These are phyloP conservation scores for Rhabdornis inornatus DNA, from an alignment of 2,113 vertebrate genomes.

Conservation along the genomic window DNA sequence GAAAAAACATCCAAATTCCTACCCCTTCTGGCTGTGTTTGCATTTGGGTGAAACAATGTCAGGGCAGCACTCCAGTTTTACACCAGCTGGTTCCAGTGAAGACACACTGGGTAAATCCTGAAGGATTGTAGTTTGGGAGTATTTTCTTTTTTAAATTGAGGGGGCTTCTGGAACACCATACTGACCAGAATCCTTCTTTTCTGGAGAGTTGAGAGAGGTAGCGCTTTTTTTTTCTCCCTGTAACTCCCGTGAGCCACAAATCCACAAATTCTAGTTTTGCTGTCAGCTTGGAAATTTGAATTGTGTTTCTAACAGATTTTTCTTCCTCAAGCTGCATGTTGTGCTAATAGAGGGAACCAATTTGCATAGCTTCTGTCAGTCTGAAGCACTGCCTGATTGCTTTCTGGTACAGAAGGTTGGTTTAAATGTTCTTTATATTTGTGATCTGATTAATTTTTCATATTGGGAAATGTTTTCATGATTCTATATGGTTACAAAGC, in stretches of 20 bases:
- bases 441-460: background rate
- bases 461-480: background rate
- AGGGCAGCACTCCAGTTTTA: background rate
- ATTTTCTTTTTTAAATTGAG: background rate
- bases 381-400: background rate
- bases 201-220: fast-evolving
- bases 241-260: background rate
- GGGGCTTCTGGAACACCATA: background rate
- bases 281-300: background rate
- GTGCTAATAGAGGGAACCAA: background rate
- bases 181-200: background rate
- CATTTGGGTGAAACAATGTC: background rate
- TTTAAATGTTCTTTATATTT: background rate
- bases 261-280: background rate
- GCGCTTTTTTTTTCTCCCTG: fast-evolving
- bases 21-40: fast-evolving
- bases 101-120: fast-evolving
- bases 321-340: background rate
- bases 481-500: background rate
- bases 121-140: no score
- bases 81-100: background rate
- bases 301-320: background rate
- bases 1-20: background rate
- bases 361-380: background rate
- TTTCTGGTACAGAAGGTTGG: background rate